These are phyloP conservation scores for Tenthredo notha DNA, from an alignment of 2,888 invertebrate species.

Conservation along the genomic window DNA sequence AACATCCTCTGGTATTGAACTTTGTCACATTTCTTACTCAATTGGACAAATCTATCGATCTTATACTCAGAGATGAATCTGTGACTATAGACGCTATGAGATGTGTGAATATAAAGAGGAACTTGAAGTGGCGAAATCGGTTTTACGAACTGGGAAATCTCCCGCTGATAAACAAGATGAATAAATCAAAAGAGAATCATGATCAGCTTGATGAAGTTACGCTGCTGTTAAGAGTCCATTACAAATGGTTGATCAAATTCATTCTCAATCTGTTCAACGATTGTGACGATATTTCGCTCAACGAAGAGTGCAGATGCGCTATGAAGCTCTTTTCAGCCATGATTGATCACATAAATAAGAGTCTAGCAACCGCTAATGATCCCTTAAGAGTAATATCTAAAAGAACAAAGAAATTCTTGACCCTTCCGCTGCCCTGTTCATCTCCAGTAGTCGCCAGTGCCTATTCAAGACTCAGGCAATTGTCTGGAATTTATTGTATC, in stretches of 20 bases:
- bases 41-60: conserved; percentile 78
- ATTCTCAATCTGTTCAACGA: conserved; percentile 61
- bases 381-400: conserved; percentile 70
- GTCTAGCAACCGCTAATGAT: conserved; percentile 63
- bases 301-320: conserved; percentile 60
- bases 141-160: conserved; percentile 78
- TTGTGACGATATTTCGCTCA: conserved; percentile 52
- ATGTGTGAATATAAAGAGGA: conserved; percentile 78
- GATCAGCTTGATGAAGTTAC: conserved; percentile 79
- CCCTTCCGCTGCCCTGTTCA: conserved; percentile 66
- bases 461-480: conserved; percentile 59
- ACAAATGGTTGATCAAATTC: conserved; percentile 86
- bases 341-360: conserved; percentile 65
- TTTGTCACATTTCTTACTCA: conserved; percentile 79
- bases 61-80: conserved; percentile 71
- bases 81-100: conserved; percentile 74
- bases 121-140: conserved; percentile 81
- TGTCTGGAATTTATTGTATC: conserved; percentile 61
- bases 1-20: conserved; percentile 79
- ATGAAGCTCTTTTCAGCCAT: conserved; percentile 67
- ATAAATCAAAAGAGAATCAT: conserved; percentile 60
- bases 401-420: conserved; percentile 64
- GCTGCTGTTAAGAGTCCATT: conserved; percentile 85
- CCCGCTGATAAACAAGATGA: conserved; percentile 71
- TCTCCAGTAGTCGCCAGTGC: conserved; percentile 61